These are phyloP conservation scores for Caenorhabditis sinica DNA, from an alignment of 2,888 invertebrate species.

Conservation along the genomic window DNA sequence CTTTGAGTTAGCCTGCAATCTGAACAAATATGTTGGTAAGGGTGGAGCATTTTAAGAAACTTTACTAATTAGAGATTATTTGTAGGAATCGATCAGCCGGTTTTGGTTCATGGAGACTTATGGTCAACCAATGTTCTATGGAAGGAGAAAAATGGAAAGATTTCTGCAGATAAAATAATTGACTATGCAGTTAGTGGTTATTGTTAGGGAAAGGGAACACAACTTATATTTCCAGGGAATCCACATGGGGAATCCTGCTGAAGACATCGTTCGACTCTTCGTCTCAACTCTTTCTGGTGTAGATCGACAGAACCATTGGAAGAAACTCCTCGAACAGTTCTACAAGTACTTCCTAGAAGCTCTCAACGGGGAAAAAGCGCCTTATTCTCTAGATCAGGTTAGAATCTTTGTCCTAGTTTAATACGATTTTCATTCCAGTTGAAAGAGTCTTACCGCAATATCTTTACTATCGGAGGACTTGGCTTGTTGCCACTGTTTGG, in stretches of 20 bases:
- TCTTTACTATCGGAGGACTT: slow-evolving; percentile 40
- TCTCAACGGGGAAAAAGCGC: slow-evolving; percentile 10
- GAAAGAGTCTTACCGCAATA: slow-evolving; percentile 51
- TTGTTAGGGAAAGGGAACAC: too few species aligned
- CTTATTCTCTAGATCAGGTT: slow-evolving; percentile 64
- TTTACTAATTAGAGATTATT: background rate
- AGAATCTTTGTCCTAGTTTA: background rate
- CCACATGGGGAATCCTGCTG: slow-evolving; percentile 64
- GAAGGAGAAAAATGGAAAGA: slow-evolving; percentile 1
- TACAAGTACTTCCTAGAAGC: slow-evolving; percentile 53
- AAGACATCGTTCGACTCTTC: slow-evolving; percentile 65
- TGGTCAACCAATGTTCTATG: slow-evolving; percentile 63
- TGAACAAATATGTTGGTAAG: slow-evolving; percentile 44
- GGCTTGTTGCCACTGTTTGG: slow-evolving; percentile 49
- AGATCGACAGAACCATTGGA: slow-evolving; percentile 57
- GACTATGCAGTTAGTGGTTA: slow-evolving; percentile 46
- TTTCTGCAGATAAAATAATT: slow-evolving; percentile 28
- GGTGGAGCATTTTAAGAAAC: background rate
- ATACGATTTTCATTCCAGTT: slow-evolving; percentile 25
- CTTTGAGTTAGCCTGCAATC: slow-evolving; percentile 14
- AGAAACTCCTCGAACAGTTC: slow-evolving; percentile 56
- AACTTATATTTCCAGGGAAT: slow-evolving; percentile 1
- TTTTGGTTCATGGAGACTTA: slow-evolving; percentile 63
- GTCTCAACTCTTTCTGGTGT: slow-evolving; percentile 56
- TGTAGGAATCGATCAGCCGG: slow-evolving; percentile 36